A percentile compares a stretch with the other conserved stretches of the same genome.
Evolutionary conservation across 2,113 vertebrate species (phyloP).

Genomic region (Cyanoramphus novaezelandiae): DNA sequence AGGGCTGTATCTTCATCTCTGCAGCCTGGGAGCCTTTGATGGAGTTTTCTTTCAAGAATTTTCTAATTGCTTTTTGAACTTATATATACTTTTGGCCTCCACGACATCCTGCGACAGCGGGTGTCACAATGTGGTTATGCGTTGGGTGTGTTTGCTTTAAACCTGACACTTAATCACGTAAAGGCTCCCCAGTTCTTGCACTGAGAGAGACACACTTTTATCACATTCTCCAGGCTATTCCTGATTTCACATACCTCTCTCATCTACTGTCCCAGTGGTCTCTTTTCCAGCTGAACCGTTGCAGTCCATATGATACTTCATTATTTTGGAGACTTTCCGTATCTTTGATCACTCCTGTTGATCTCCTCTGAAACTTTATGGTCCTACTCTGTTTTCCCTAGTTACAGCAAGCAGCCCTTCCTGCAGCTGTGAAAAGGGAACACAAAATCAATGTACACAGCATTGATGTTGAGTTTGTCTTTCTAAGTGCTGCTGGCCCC

Average conservation of each 20-base stretch:
- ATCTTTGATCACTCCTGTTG: constrained; percentile 11
- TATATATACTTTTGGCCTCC: neutral
- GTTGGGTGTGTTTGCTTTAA: neutral
- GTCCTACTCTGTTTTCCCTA: neutral
- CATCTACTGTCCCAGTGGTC: neutral
- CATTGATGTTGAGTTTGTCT: neutral
- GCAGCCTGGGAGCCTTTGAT: constrained; percentile 1
- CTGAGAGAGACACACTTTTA: neutral
- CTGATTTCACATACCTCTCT: neutral
- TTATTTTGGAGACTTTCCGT: neutral
- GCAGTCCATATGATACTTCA: neutral
- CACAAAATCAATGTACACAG: neutral
- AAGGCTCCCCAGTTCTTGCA: neutral
- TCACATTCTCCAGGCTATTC: neutral
- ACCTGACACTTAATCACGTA: neutral
- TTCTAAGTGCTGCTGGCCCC: neutral
- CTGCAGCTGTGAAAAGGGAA: neutral
- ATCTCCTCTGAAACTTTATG: neutral
- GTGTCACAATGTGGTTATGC: neutral
- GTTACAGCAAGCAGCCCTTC: neutral
- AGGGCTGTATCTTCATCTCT: constrained; percentile 1
- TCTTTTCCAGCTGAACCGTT: neutral
- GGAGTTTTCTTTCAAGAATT: neutral
- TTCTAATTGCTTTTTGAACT: constrained; percentile 18
- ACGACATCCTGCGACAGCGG: neutral